Conservation (phyloP, 2,113 vertebrate species). For the Halcyon malimbica region DNA sequence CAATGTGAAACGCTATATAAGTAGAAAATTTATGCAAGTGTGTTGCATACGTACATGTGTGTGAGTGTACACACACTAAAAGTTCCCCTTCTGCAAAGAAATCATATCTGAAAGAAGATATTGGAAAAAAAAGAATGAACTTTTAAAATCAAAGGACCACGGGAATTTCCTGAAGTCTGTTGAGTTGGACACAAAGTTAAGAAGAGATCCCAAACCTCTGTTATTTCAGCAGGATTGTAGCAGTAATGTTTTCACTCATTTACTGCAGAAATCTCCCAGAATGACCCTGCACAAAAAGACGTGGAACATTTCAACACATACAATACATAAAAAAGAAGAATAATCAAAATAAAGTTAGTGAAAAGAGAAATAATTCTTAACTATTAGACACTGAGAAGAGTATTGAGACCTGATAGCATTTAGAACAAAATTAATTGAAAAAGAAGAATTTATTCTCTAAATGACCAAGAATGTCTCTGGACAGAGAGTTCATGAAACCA, state of each 20-base stretch:
- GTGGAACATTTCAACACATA: background rate
- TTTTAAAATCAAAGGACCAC: background rate
- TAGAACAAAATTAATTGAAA: background rate
- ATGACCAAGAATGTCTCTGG: background rate
- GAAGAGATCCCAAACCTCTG: background rate
- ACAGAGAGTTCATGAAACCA: background rate
- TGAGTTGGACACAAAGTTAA: background rate
- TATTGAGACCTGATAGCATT: background rate
- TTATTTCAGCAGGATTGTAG: background rate
- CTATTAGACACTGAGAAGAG: background rate
- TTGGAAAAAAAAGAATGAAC: background rate
- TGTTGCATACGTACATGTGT: background rate
- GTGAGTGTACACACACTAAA: background rate
- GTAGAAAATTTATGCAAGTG: background rate
- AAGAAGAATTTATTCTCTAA: background rate
- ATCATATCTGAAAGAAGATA: background rate
- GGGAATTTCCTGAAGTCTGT: background rate
- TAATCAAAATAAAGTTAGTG: background rate
- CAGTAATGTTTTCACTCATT: background rate
- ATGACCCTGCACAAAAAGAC: background rate
- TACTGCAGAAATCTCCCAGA: background rate
- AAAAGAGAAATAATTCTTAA: background rate
- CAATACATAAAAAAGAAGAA: background rate
- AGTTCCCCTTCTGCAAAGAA: background rate
- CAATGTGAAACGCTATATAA: background rate